Evolutionary conservation across 2,797 vertebrate species (phyloP).

Genomic region (Falco cherrug): DNA sequence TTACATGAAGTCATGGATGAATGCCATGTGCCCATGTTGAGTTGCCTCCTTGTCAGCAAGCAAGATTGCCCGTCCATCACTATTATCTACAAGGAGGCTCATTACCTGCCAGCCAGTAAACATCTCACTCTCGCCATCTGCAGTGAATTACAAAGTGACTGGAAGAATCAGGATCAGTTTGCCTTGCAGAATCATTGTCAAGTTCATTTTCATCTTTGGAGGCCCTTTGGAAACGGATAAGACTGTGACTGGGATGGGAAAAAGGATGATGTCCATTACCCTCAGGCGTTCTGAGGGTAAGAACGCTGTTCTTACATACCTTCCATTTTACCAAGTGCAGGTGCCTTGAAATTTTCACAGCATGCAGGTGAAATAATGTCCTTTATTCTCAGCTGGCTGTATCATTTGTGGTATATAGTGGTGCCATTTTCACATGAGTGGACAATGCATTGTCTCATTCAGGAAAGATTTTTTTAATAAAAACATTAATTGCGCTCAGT

Average conservation of each 20-base stretch:
- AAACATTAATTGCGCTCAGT: conserved; percentile 45
- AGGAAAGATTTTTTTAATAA: conserved; percentile 48
- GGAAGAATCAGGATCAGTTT: conserved; percentile 77
- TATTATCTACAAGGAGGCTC: conserved; percentile 74
- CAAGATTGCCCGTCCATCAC: conserved; percentile 75
- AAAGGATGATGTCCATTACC: conserved; percentile 60
- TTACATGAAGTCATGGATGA: conserved; percentile 65
- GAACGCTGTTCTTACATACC: conserved; percentile 22
- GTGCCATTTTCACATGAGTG: conserved; percentile 48
- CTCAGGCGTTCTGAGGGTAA: neutral
- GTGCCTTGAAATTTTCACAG: conserved; percentile 58
- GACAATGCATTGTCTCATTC: conserved; percentile 42
- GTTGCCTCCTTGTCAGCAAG: conserved; percentile 65
- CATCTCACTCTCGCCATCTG: conserved; percentile 79
- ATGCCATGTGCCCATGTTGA: conserved; percentile 65
- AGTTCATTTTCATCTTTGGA: conserved; percentile 77
- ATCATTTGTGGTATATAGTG: neutral
- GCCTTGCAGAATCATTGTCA: conserved; percentile 75
- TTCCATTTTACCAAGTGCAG: conserved; percentile 49
- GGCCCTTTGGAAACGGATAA: conserved; percentile 61
- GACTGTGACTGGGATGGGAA: conserved; percentile 46
- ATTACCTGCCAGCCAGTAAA: conserved; percentile 80
- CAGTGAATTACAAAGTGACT: conserved; percentile 79
- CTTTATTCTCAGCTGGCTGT: conserved; percentile 29
- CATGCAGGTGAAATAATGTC: conserved; percentile 33